Base-by-base conservation (phyloP, 2,888 invertebrate genomes). In the Poecilus cupreus region DNA sequence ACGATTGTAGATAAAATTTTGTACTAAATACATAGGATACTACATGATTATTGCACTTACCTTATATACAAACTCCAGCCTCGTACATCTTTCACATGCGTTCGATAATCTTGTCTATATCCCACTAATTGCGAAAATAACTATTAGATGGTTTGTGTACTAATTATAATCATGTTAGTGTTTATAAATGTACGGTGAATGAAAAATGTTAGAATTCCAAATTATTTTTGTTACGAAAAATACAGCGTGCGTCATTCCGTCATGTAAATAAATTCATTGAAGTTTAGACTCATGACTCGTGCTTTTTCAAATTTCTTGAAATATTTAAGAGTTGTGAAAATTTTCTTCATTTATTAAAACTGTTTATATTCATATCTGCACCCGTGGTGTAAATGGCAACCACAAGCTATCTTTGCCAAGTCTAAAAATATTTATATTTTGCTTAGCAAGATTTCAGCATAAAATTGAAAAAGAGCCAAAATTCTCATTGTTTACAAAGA, bases 401-500 rank as follows among this genome's bases (percentile, higher is more conserved):
- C 24, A 24, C 16, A 32, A 79, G 79, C 79, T 79, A 49, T 18
- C 68, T 49, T 68, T 79, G 79, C 79, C 79, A 79, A 79, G 68
- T 79, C 79, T 79, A 79, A 70, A 79, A 79, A 79, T 79, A 79
- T 79, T 68, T 78, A 78, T 39, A 79, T 79, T 79, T 79, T 79
- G 68, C 70, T 79, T 68, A 16, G 79, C 37, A 49, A n/a, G 70
- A 49, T 79, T 70, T 68, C 79, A 51, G 70, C 51, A 32, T 51
- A 79, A 79, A 76, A 79, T 80, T 80, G 80, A 80, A 57, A 80
- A 72, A 74, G 57, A 57, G 80, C 80, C 80, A 80, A 80, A 80
- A 49, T 3, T 80, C 24, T 64, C 46, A 79, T 72, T 80, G 80
- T 80, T 72, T 80, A 79, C 79, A 79, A 70, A 37, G 68, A 32